These are phyloP conservation scores for Emydura subglobosa DNA, from an alignment of 2,113 vertebrate genomes.

Conservation along the genomic window DNA sequence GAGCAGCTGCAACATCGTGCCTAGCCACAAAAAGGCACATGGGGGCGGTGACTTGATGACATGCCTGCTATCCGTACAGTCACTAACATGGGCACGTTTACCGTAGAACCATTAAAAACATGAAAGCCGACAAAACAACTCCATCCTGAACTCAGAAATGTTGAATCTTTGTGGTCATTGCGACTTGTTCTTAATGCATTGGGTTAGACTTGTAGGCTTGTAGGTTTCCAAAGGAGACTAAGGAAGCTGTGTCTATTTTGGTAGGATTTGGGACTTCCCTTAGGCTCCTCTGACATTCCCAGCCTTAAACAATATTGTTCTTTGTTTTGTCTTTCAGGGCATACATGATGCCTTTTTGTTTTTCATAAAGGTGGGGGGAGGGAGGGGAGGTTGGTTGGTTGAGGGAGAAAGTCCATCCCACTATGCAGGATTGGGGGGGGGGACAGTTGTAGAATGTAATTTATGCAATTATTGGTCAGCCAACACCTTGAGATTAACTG, in stretches of 20 bases:
- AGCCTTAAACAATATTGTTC: background rate
- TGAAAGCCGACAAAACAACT: constrained; percentile 36
- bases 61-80: background rate
- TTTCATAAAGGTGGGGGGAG: background rate
- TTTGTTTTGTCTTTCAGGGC: background rate
- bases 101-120: accelerated
- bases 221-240: background rate
- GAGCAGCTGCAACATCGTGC: background rate
- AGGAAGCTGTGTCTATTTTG: background rate
- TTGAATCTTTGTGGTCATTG: background rate
- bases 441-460: accelerated
- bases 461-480: background rate
- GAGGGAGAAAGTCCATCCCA: background rate
- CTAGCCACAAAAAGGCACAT: background rate
- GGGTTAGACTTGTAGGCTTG: constrained; percentile 27
- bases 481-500: background rate
- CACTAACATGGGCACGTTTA: constrained; percentile 17
- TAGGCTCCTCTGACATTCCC: background rate
- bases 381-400: too few relatives aligned
- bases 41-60: background rate
- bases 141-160: background rate
- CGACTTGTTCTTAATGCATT: background rate
- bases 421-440: background rate
- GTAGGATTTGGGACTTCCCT: background rate
- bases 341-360: background rate